Percentiles rank a stretch among this genome's conserved stretches.
Conservation (phyloP, 2,113 vertebrate species). For the Malurus alboscapulatus region DNA sequence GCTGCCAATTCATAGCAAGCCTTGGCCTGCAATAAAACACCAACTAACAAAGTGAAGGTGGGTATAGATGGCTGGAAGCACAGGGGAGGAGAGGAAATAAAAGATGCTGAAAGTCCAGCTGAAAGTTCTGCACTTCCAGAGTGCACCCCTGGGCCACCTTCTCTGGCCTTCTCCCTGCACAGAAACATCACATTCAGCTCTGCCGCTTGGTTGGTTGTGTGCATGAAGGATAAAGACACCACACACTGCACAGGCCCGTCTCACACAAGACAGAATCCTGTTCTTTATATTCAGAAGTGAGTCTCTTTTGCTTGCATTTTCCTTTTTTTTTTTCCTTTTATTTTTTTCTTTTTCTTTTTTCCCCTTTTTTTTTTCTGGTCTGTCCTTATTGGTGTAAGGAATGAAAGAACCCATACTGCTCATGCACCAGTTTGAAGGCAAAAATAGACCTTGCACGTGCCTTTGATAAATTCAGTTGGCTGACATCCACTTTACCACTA, state of each 20-base stretch:
- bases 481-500: neutral
- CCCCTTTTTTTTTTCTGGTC: neutral
- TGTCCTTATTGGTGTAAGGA: neutral
- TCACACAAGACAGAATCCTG: neutral
- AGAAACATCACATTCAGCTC: neutral
- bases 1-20: slow-evolving; percentile 32
- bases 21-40: slow-evolving; percentile 51
- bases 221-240: neutral
- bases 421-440: neutral
- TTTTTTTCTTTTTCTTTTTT: neutral
- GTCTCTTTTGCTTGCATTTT: rapidly evolving
- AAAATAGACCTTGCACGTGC: neutral
- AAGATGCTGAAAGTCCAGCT: neutral
- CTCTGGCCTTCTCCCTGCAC: neutral
- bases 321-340: neutral
- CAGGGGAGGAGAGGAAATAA: slow-evolving; percentile 38
- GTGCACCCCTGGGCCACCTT: slow-evolving; percentile 1
- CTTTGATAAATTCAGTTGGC: neutral
- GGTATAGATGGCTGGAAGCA: neutral
- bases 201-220: neutral
- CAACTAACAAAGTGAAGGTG: slow-evolving; percentile 43
- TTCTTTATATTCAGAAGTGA: neutral
- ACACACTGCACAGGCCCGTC: neutral
- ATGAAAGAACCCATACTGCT: neutral
- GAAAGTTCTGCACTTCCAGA: neutral